Evolutionary conservation across 2,888 invertebrate genomes (phyloP).

Genomic region (Hermaeophaga mercurialis): DNA sequence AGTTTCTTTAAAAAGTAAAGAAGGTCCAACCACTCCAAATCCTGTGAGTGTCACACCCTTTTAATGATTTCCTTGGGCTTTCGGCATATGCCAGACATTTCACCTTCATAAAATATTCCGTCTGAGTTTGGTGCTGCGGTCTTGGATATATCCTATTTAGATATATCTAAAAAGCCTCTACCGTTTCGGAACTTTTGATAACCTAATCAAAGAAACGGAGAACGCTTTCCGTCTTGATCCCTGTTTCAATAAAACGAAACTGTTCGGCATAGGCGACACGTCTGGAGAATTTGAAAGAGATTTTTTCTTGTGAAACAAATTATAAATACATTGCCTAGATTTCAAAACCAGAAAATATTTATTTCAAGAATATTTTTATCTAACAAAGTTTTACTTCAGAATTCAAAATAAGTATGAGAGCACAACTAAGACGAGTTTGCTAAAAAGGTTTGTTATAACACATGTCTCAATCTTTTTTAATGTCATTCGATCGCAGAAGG

Average conservation of each 20-base stretch:
- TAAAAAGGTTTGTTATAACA: too few species aligned
- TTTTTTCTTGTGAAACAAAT: too few species aligned
- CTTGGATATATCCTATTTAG: constrained; percentile 26
- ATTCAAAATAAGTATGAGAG: too few species aligned
- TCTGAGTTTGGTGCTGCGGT: constrained; percentile 23
- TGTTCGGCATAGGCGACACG: constrained; percentile 12
- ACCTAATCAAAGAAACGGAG: constrained; percentile 26
- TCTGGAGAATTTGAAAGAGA: too few species aligned
- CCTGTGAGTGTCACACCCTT: neutral
- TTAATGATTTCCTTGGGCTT: constrained; percentile 13
- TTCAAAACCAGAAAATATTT: too few species aligned
- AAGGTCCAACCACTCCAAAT: neutral
- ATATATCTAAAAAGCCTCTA: constrained; percentile 26
- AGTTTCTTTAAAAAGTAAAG: constrained; percentile 4
- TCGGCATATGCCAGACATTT: constrained; percentile 21
- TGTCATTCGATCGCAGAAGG: too few species aligned
- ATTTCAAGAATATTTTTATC: too few species aligned
- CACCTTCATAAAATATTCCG: constrained; percentile 24
- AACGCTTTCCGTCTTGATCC: constrained; percentile 25
- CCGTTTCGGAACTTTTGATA: constrained; percentile 24
- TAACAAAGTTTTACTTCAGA: too few species aligned
- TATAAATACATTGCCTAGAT: too few species aligned
- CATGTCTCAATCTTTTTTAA: too few species aligned
- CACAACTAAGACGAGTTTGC: too few species aligned
- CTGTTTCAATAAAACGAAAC: constrained; percentile 21